These are phyloP conservation scores for Tachuris rubrigastra DNA, from an alignment of 2,113 vertebrate genomes.

Conservation along the genomic window DNA sequence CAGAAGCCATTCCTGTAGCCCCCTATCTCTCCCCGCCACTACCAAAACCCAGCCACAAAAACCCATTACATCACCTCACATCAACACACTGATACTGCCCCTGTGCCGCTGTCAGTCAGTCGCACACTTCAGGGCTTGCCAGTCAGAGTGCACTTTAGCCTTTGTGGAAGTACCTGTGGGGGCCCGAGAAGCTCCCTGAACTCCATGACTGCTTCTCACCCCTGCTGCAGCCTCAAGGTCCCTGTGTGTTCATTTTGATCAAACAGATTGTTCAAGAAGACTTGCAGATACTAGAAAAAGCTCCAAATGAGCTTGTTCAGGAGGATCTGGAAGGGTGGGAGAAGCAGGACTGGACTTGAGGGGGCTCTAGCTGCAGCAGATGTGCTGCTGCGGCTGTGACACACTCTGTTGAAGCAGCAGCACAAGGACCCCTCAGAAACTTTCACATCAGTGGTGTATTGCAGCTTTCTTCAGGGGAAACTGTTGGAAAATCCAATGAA, in stretches of 20 bases:
- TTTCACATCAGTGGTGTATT: accelerated
- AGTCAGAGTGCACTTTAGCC: not conserved
- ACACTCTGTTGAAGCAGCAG: not conserved
- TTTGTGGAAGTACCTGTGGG: not conserved
- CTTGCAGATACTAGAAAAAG: not conserved
- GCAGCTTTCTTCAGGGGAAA: not conserved
- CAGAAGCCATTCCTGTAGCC: too few relatives aligned
- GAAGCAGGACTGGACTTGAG: not conserved
- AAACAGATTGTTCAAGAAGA: not conserved
- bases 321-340: not conserved
- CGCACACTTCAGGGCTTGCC: not conserved
- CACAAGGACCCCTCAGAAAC: not conserved
- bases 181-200: not conserved
- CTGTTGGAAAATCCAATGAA: not conserved
- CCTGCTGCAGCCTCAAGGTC: not conserved
- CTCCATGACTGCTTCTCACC: not conserved
- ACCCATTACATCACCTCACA: not conserved
- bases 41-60: too few relatives aligned
- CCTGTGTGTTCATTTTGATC: not conserved
- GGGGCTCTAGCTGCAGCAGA: not conserved
- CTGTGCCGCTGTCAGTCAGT: not conserved
- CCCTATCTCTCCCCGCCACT: too few relatives aligned
- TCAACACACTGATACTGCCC: not conserved
- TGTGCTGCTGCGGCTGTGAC: accelerated
- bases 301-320: not conserved